Conservation (phyloP, 37 sponge, comb jelly and placozoan species). For the Amphimedon queenslandica region DNA sequence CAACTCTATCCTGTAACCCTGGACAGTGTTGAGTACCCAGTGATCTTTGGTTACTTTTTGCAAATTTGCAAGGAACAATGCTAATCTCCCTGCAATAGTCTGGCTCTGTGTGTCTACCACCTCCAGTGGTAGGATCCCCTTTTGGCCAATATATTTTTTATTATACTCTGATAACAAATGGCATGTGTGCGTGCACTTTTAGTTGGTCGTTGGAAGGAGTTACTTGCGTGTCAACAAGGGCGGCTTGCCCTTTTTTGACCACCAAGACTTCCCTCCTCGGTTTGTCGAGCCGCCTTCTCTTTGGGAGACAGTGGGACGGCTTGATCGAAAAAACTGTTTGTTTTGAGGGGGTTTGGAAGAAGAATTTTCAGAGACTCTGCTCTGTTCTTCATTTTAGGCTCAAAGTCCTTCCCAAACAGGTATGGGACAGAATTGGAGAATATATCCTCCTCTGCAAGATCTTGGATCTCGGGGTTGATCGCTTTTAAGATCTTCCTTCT, state of each 20-base stretch:
- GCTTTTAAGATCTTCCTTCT: not conserved
- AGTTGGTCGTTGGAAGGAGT: not conserved
- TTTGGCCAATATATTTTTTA: not conserved
- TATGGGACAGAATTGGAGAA: constrained; percentile 10
- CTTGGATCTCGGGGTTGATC: constrained; percentile 7
- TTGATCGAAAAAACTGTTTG: not conserved
- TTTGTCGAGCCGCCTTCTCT: no score
- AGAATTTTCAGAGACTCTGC: not conserved
- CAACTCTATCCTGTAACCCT: constrained; percentile 5
- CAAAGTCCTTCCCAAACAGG: constrained; percentile 25
- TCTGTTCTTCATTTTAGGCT: not conserved
- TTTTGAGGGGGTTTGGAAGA: not conserved
- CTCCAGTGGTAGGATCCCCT: not conserved
- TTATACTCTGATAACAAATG: not conserved
- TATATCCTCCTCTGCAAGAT: constrained; percentile 14
- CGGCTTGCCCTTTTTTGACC: not conserved
- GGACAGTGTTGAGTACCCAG: constrained; percentile 20
- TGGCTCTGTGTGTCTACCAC: not conserved
- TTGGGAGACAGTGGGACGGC: constrained; percentile 1
- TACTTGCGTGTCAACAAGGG: not conserved
- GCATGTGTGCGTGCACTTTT: not conserved
- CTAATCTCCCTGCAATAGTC: constrained; percentile 3
- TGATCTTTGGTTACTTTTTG: constrained; percentile 8
- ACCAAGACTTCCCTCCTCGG: not conserved
- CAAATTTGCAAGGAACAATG: constrained; percentile 6